These are phyloP conservation scores for Cepphus grylle DNA, from an alignment of 2,113 vertebrate species.

Conservation along the genomic window DNA sequence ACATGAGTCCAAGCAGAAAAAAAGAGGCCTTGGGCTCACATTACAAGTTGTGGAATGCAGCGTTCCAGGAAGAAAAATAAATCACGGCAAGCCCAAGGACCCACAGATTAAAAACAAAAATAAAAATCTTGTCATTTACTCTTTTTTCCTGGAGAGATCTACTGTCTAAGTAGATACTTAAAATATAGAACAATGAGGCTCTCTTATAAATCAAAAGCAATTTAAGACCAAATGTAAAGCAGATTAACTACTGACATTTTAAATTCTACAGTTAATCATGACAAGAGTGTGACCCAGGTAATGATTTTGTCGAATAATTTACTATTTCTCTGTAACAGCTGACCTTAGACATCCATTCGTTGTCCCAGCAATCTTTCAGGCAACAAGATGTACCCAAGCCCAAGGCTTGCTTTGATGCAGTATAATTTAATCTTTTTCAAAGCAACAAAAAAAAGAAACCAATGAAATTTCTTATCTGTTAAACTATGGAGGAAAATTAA, in stretches of 20 bases:
- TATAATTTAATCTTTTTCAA: not conserved
- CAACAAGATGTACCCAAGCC: not conserved
- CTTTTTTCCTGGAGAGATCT: not conserved
- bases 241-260: not conserved
- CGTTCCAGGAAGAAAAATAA: constrained; percentile 9
- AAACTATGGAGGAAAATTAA: not conserved
- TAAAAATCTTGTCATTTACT: not conserved
- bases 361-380: not conserved
- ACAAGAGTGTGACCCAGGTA: not conserved
- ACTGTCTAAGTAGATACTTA: not conserved
- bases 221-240: not conserved
- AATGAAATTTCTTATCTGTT: not conserved
- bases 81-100: constrained; percentile 7
- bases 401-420: not conserved
- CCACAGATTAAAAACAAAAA: not conserved
- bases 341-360: not conserved
- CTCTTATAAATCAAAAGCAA: not conserved
- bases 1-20: constrained; percentile 21
- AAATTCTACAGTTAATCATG: not conserved
- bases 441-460: not conserved
- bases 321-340: not conserved
- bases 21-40: constrained; percentile 25
- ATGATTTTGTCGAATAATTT: not conserved
- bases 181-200: not conserved
- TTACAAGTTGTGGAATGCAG: constrained; percentile 58